Conservation (phyloP, 2,888 invertebrate species). For the Drosophila birchii region DNA sequence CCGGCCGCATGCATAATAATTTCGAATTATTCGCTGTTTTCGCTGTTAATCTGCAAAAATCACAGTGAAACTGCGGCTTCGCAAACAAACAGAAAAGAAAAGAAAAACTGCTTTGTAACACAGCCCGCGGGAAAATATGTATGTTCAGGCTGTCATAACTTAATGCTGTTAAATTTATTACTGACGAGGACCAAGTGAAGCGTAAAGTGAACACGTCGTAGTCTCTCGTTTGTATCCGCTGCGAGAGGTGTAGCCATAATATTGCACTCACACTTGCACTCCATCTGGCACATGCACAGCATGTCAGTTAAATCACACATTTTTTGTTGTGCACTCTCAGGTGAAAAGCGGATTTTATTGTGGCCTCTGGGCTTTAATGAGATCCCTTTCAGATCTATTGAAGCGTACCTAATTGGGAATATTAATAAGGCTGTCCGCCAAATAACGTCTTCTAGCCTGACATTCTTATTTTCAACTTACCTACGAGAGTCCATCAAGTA, state of each 20-base stretch:
- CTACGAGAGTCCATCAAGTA: slow-evolving; percentile 33
- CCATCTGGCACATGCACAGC: slow-evolving; percentile 19
- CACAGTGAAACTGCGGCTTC: slow-evolving; percentile 48
- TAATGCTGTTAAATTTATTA: slow-evolving; percentile 62
- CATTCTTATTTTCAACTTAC: not conserved
- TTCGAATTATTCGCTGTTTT: slow-evolving; percentile 71
- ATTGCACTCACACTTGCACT: slow-evolving; percentile 30
- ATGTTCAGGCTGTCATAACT: slow-evolving; percentile 55
- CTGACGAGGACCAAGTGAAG: slow-evolving; percentile 29
- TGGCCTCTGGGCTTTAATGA: not conserved
- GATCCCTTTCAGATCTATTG: not conserved
- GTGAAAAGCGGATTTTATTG: not conserved
- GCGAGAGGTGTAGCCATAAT: slow-evolving; percentile 52
- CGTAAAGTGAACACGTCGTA: slow-evolving; percentile 35
- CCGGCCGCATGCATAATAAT: slow-evolving; percentile 77
- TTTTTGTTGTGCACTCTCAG: slow-evolving; percentile 30
- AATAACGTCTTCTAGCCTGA: not conserved
- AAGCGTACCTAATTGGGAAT: not conserved
- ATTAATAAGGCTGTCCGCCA: not conserved
- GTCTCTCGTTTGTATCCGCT: slow-evolving; percentile 45
- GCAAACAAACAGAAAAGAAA: slow-evolving; percentile 20
- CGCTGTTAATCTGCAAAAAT: slow-evolving; percentile 69
- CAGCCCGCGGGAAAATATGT: slow-evolving; percentile 36
- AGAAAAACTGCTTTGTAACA: slow-evolving; percentile 58
- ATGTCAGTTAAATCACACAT: slow-evolving; percentile 42